Evolutionary conservation across 2,797 vertebrate species (phyloP), one percentile per base, ranked within the genome.

Genomic region (Odontamblyopus lacepedii): DNA sequence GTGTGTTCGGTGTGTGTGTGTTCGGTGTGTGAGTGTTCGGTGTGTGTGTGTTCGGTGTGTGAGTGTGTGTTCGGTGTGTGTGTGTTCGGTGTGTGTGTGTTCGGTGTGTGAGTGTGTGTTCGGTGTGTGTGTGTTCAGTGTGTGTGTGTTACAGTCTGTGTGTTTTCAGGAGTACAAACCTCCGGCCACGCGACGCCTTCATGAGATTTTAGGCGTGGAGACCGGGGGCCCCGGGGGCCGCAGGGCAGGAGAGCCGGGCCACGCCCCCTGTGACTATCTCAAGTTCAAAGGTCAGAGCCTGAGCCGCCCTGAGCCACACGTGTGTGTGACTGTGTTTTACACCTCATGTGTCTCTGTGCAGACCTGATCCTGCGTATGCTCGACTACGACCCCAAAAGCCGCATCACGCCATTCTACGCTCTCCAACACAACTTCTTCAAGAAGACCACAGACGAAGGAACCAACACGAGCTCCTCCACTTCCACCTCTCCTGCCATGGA

Each of bases 401-500:
- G 96, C 75, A 98, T 98, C 93, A 98, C 96, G 59, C 97, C 97
- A 67, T 95, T 98, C 91, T 97, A 97, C 75, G 97, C 97, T 77
- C 95, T 98, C 92, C 96, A 98, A 93, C 97, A 98, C 87, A 97
- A 97, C 90, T 98, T 98, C 94, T 98, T 98, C 90, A 97, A 97
- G 91, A 96, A 96, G 85, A 97, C 96, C 13, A 96, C 95, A 62
- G 96, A 98, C 65, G 96, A 98, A 91, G 96, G 96, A 93, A 97
- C 96, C 88, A 97, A 97, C 94, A 98, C 97, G 79, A 97, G 95
- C 93, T 96, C 95, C 94, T 97, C 96, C 87, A 96, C 96, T 87
- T 98, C 97, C 87, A 97, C 96, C 80, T 96, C 95, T 86, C 95
- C 96, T 76, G 95, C 95, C 89, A 96, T 97, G 91, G 97, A 97